Evolutionary conservation across 2,888 invertebrate genomes (phyloP).

Genomic region (Stomorhina lunata): DNA sequence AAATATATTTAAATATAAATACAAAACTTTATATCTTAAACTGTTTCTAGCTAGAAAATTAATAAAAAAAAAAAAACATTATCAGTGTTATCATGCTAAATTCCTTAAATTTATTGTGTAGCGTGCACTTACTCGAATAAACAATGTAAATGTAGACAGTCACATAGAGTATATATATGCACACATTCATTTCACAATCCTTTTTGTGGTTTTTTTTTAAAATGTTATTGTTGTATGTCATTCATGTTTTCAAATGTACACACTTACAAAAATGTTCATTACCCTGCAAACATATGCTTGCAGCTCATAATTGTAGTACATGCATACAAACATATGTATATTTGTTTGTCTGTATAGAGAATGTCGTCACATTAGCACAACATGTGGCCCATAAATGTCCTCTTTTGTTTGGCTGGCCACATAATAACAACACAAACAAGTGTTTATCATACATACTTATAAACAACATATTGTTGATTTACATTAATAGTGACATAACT

Average conservation of each 20-base stretch:
- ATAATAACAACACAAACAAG: constrained; percentile 31
- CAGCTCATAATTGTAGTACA: too few species aligned
- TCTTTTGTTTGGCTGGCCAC: constrained; percentile 59
- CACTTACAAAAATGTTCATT: constrained; percentile 32
- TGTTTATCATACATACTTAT: too few species aligned
- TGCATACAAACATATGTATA: not conserved
- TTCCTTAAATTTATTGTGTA: too few species aligned
- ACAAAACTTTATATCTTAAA: too few species aligned
- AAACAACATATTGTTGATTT: too few species aligned
- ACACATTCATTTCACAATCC: constrained; percentile 14
- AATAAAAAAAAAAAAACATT: too few species aligned
- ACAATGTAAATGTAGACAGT: too few species aligned
- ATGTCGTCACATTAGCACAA: constrained; percentile 65
- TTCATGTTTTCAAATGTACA: constrained; percentile 28
- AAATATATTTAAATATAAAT: too few species aligned
- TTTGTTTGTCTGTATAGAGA: constrained; percentile 15
- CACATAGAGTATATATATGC: not conserved
- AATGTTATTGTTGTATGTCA: constrained; percentile 23
- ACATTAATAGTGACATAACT: too few species aligned
- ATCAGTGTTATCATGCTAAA: too few species aligned
- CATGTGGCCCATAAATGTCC: constrained; percentile 64
- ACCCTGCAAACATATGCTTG: constrained; percentile 2
- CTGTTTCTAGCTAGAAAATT: too few species aligned
- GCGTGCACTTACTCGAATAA: too few species aligned
- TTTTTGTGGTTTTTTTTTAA: constrained; percentile 8